phyloP scores from a whole-genome alignment of 2,888 invertebrate species.

The Agrotis puta region DNA sequence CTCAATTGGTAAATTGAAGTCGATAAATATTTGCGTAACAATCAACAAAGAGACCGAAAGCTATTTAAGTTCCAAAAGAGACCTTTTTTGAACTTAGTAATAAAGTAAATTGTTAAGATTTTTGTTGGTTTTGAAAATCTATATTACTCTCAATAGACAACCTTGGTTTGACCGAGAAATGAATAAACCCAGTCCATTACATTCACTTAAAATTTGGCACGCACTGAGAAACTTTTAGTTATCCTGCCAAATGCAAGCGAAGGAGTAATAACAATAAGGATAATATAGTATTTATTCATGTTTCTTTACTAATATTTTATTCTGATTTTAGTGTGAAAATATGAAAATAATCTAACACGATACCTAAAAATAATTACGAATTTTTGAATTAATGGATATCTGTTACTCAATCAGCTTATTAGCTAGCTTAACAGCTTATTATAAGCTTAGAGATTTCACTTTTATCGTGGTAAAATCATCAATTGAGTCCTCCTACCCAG shows the following conservation, averaged over 20 bases:
- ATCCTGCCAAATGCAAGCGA: neutral
- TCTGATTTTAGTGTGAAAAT: neutral
- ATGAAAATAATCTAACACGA: neutral
- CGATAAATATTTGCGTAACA: too few relatives aligned
- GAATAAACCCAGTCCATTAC: constrained; percentile 13
- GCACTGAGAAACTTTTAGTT: constrained; percentile 19
- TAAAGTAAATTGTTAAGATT: neutral
- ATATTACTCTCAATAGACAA: neutral
- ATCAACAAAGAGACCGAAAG: too few relatives aligned
- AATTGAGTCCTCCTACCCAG: too few relatives aligned
- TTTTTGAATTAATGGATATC: too few relatives aligned
- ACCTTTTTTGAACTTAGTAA: too few relatives aligned
- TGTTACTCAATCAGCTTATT: too few relatives aligned
- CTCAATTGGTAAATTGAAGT: too few relatives aligned
- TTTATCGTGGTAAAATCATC: too few relatives aligned
- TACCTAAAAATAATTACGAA: too few relatives aligned
- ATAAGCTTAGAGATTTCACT: too few relatives aligned
- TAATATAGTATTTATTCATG: neutral
- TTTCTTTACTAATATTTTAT: neutral
- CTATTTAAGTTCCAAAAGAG: too few relatives aligned
- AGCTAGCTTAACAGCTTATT: too few relatives aligned
- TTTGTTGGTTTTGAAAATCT: neutral
- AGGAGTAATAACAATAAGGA: constrained; percentile 3
- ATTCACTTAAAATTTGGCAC: constrained; percentile 46
- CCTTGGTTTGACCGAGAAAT: neutral